Conservation (phyloP, 2,888 invertebrate species). For the Nemurella pictetii region DNA sequence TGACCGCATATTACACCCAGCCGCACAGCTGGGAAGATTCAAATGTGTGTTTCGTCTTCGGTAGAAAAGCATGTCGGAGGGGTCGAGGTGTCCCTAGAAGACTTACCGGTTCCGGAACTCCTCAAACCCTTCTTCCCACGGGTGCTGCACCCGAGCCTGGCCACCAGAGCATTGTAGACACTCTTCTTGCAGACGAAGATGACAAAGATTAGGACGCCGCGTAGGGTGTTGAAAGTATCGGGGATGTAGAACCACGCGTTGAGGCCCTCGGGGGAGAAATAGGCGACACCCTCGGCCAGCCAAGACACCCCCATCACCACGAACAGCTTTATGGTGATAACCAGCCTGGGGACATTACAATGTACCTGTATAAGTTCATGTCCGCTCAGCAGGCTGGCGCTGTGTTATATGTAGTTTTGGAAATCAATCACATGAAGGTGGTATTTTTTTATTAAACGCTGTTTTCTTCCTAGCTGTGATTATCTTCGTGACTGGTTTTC, state of each 20-base stretch:
- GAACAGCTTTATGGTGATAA: slow-evolving; percentile 73
- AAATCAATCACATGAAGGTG: too few species aligned
- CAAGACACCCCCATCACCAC: slow-evolving; percentile 80
- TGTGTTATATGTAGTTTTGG: too few species aligned
- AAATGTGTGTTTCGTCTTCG: too few species aligned
- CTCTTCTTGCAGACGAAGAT: slow-evolving; percentile 71
- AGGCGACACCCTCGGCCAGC: slow-evolving; percentile 67
- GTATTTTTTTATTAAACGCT: too few species aligned
- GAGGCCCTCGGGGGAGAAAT: slow-evolving; percentile 51
- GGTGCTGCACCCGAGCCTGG: slow-evolving; percentile 4
- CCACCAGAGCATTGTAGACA: slow-evolving; percentile 58
- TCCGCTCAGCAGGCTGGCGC: too few species aligned
- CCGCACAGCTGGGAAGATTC: too few species aligned
- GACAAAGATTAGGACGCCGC: slow-evolving; percentile 68
- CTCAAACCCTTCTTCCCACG: background rate
- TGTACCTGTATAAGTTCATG: too few species aligned
- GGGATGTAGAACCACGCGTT: slow-evolving; percentile 52
- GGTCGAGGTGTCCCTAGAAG: background rate
- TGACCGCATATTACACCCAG: too few species aligned
- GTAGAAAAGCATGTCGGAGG: background rate
- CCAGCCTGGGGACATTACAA: slow-evolving; percentile 64
- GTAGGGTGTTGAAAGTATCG: slow-evolving; percentile 69
- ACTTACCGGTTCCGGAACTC: background rate
- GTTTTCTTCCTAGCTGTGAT: too few species aligned
- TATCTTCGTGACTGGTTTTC: too few species aligned